These are phyloP conservation scores for Thecophora atra DNA, from an alignment of 2,888 invertebrate species.

Conservation along the genomic window DNA sequence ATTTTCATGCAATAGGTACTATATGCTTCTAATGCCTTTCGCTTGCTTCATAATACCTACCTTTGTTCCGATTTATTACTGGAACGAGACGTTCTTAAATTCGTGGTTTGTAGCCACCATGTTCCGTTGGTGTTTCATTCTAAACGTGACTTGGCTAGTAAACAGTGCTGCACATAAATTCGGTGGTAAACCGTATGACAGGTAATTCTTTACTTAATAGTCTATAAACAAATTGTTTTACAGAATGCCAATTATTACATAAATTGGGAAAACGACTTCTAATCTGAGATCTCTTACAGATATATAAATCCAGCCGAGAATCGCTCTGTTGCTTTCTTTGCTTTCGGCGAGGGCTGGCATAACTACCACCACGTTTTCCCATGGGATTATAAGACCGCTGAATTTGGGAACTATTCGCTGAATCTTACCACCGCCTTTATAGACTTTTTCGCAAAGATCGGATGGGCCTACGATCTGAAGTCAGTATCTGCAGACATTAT, in stretches of 20 bases:
- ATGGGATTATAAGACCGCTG: constrained; percentile 86
- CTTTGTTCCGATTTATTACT: constrained; percentile 76
- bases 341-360: constrained; percentile 83
- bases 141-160: constrained; percentile 90
- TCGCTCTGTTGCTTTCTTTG: constrained; percentile 70
- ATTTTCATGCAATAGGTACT: constrained; percentile 69
- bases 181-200: constrained; percentile 81
- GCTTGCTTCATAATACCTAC: constrained; percentile 83
- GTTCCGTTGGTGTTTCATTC: constrained; percentile 80
- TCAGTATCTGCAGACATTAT: constrained; percentile 78
- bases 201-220: constrained; percentile 60
- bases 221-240: too few species aligned
- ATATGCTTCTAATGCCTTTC: constrained; percentile 77
- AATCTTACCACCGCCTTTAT: constrained; percentile 83
- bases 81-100: constrained; percentile 78
- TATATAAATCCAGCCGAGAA: constrained; percentile 76
- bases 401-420: constrained; percentile 76
- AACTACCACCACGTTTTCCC: constrained; percentile 87
- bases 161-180: constrained; percentile 89
- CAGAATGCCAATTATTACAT: too few species aligned
- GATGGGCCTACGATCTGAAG: constrained; percentile 89
- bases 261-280: neutral
- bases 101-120: constrained; percentile 76
- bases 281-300: constrained; percentile 56
- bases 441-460: constrained; percentile 82